Evolutionary conservation across 64 coral and sea anemone species (phyloP), one percentile per base, ranked within the genome.

Genomic region (Actinia tenebrosa): DNA sequence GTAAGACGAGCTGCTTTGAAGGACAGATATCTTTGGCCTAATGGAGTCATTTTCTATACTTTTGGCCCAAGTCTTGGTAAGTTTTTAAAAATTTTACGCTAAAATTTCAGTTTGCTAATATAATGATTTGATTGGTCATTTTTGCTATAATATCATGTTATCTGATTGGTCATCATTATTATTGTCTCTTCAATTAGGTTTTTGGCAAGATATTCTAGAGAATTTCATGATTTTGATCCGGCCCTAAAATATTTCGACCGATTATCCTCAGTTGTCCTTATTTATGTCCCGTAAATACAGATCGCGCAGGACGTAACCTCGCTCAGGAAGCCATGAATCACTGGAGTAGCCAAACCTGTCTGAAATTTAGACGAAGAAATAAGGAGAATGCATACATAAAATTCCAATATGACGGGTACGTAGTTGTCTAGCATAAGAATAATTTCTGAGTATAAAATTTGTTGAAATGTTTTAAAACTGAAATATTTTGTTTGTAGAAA

Each of bases 381-480:
- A 85, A 64, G 9, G 52, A 85, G 42, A 45, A 22, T 13, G 83
- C 56, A 14, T 85, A 85, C 56, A 42, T 85, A 3, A 15, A 85
- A 19, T 85, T 85, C 17, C 83, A 85, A 61, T 85, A 85, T 43
- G 56, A 85, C 19, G 56, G 56, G 83, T 85, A 61, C 22, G 83
- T 60, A 85, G 4, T 46, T 20, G 16, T 84, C 15, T 53, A 27
- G 30, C 23, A 16, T 13, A 37, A 37, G 30, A 37, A 37, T 30
- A 20, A 20, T 54, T 58, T 43, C 30, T 46, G 18, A 20, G 55
- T 18, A 27, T 4, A 13, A 15, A 52, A 54, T 46, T 4, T 53
- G 45, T 83, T 83, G 10, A 53, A 83, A 14, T 1, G 54, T 16
- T 58, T 22, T 20, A 47, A 47, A 43, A 50, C 20, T 83, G 3